These are phyloP conservation scores for Unio delphinus DNA, from an alignment of 2,888 invertebrate species.

Conservation along the genomic window DNA sequence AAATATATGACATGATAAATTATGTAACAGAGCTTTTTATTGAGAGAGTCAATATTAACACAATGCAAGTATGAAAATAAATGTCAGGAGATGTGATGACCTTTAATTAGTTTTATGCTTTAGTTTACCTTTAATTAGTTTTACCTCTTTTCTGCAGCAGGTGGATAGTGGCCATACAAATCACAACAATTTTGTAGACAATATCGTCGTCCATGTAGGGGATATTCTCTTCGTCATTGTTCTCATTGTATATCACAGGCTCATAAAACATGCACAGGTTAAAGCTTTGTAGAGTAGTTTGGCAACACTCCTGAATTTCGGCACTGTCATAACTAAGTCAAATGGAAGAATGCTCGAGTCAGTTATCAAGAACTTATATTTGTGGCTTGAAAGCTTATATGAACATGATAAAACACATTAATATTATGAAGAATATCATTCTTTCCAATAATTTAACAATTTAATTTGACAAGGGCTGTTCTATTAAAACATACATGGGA, in stretches of 20 bases:
- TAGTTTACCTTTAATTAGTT: constrained; percentile 4
- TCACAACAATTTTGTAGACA: constrained; percentile 86
- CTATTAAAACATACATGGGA: no score
- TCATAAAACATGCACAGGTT: constrained; percentile 81
- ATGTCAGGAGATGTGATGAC: not conserved
- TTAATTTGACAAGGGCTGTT: no score
- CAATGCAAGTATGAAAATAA: no score
- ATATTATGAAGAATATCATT: no score
- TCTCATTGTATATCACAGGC: constrained; percentile 61
- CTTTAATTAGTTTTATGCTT: not conserved
- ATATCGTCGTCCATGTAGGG: constrained; percentile 75
- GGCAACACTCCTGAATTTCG: constrained; percentile 67
- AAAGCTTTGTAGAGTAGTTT: constrained; percentile 78
- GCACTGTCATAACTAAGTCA: constrained; percentile 50
- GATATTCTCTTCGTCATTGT: constrained; percentile 59
- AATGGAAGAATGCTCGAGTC: not conserved
- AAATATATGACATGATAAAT: no score
- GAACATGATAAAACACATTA: no score
- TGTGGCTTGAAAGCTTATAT: no score
- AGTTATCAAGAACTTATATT: no score
- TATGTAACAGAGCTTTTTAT: no score
- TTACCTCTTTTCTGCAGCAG: constrained; percentile 78
- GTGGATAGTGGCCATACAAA: constrained; percentile 85
- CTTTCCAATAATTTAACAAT: no score
- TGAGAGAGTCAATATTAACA: no score